A percentile compares a stretch with the other conserved stretches of the same genome.
Evolutionary conservation across 2,888 invertebrate species (phyloP).

Genomic region (Synergus laeviventris): DNA sequence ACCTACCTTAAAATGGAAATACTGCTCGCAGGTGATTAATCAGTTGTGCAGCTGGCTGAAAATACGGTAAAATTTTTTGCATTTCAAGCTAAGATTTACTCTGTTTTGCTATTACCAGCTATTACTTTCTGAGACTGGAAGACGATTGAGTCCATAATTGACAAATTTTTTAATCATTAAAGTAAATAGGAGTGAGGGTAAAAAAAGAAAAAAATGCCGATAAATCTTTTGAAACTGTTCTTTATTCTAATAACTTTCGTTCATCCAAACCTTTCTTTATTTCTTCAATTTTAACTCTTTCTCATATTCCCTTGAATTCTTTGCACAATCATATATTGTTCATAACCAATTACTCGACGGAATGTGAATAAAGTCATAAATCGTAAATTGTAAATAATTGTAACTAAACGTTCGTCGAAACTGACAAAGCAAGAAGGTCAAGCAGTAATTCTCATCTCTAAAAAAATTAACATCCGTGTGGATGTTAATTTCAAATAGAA

Average conservation of each 20-base stretch:
- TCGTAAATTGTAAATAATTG: slow-evolving; percentile 27
- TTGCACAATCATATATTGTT: slow-evolving; percentile 19
- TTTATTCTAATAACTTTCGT: slow-evolving; percentile 26
- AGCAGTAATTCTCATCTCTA: slow-evolving; percentile 33
- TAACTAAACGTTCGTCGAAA: slow-evolving; percentile 29
- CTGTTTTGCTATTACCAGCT: not conserved
- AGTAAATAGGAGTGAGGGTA: not conserved
- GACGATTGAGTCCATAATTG: not conserved
- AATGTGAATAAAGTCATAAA: slow-evolving; percentile 28
- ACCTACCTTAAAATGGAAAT: slow-evolving; percentile 42
- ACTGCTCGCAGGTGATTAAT: not conserved
- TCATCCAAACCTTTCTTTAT: slow-evolving; percentile 25
- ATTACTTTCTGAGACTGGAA: not conserved
- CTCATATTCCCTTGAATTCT: slow-evolving; percentile 36
- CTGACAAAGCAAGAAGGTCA: slow-evolving; percentile 33
- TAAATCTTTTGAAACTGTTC: slow-evolving; percentile 43
- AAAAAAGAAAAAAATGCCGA: slow-evolving; percentile 50
- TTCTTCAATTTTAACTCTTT: slow-evolving; percentile 10
- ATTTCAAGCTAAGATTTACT: not conserved
- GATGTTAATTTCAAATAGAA: slow-evolving; percentile 25
- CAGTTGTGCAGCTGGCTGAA: not conserved
- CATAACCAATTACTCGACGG: slow-evolving; percentile 32
- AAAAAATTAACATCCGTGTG: slow-evolving; percentile 3
- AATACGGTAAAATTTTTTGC: not conserved
- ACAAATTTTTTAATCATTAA: not conserved